Evolutionary conservation across 2,113 vertebrate genomes (phyloP), one percentile per base, ranked within the genome.

Genomic region (Cololabis saira): DNA sequence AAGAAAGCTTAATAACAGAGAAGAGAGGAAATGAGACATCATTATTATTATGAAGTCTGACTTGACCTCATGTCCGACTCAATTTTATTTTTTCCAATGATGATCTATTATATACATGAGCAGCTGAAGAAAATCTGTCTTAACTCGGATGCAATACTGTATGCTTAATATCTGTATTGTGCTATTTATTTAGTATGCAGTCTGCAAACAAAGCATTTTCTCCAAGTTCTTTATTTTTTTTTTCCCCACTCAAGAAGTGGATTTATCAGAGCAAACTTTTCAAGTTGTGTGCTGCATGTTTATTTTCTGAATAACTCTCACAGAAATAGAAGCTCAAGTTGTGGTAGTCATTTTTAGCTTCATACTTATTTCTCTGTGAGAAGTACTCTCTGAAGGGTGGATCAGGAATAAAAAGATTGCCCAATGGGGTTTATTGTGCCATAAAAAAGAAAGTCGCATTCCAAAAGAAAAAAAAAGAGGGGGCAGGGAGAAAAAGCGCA

Each of bases 381-480:
- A 60, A 77, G 53, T 12, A 13, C 21, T 80, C 73, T 69, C 70
- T 67, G 53, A 52, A 64, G 79, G 67, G 53, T 59, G 70, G 18
- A 74, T 18, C 71, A 58, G 70, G 76, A 74, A 67, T 62, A 70
- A 66, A 68, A 51, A 18, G 30, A 63, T 67, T 27, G 30, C 64
- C 67, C 67, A 65, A 1, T 54, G 76, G 70, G 69, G 56, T 57
- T 68, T 65, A 79, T 74, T 67, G 49, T 61, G 62, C 71, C 67
- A 44, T 48, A 72, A 84, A 73, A 53, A 76, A 81, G 67, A 52
- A 73, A 81, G 69, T 64, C 48, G 43, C 48, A 57, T 58, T 66
- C 21, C 19, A 40, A 49, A 78, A 76, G 66, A 22, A 7, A n/a
- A 45, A 7, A 12, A 24, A 24, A 24, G 12, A 19, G 14, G 9